Conservation (phyloP, 1,140 invertebrate genomes). For the Drosophila rhopaloa region DNA sequence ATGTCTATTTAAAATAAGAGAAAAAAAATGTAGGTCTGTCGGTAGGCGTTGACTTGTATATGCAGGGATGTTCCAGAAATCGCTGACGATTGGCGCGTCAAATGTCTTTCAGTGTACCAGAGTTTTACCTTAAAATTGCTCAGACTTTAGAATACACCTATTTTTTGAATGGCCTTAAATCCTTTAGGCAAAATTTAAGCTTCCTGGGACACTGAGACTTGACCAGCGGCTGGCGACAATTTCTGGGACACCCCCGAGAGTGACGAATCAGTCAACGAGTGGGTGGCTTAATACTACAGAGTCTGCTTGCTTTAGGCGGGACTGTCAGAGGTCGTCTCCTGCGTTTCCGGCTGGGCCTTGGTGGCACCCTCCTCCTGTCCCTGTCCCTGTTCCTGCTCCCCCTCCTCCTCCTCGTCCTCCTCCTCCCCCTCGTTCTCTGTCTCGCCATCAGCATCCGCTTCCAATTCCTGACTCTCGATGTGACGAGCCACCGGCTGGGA, state of each 20-base stretch:
- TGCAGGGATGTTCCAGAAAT: neutral
- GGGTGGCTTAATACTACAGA: conserved; percentile 38
- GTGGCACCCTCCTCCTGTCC: conserved; percentile 10
- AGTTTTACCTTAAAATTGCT: too few species aligned
- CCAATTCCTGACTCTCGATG: conserved; percentile 52
- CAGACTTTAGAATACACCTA: too few species aligned
- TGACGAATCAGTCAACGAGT: conserved; percentile 46
- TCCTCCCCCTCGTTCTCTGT: conserved; percentile 10
- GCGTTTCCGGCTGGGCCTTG: conserved; percentile 26
- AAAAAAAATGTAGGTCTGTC: conserved; percentile 12
- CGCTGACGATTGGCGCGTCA: neutral
- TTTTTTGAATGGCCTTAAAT: too few species aligned
- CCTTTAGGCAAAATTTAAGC: too few species aligned
- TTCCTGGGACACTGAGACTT: neutral
- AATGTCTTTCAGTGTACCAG: too few species aligned
- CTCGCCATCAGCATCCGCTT: conserved; percentile 28
- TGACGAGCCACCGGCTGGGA: conserved; percentile 45
- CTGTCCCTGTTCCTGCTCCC: conserved; percentile 2
- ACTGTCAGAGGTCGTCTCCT: conserved; percentile 58
- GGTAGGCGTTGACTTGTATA: neutral
- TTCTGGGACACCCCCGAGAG: neutral
- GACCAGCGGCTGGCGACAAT: neutral
- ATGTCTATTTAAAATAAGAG: conserved; percentile 8
- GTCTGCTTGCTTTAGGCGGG: conserved; percentile 35
- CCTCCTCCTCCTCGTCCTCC: conserved; percentile 21